These are phyloP conservation scores for Distichodus sexfasciatus DNA, from an alignment of 2,797 vertebrate species.

Conservation along the genomic window DNA sequence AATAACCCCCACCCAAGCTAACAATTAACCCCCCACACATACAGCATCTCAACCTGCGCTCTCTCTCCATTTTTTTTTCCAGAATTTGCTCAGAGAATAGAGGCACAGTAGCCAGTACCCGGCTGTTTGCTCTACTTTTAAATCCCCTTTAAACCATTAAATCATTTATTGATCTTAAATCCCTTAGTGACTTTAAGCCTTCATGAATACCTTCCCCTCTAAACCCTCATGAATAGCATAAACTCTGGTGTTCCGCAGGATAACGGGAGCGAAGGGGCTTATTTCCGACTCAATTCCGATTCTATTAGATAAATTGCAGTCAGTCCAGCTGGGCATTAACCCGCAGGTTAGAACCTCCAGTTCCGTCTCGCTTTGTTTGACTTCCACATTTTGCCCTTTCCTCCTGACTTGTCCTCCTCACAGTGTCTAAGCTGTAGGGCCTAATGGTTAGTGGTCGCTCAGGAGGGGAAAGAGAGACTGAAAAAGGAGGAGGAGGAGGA, in stretches of 20 bases:
- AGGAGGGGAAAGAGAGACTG: neutral
- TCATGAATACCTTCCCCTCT: constrained; percentile 16
- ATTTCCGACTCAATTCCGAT: constrained; percentile 24
- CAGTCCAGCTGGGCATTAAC: neutral
- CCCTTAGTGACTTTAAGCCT: constrained; percentile 26
- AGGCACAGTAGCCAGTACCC: neutral
- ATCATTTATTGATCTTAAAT: constrained; percentile 18
- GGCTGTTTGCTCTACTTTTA: neutral
- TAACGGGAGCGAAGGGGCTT: constrained; percentile 8
- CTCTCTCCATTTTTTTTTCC: neutral
- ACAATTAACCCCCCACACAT: too few species aligned
- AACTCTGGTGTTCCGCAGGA: constrained; percentile 7
- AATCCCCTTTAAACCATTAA: neutral
- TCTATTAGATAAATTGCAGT: neutral
- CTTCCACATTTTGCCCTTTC: neutral
- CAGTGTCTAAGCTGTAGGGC: neutral
- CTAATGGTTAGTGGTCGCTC: neutral
- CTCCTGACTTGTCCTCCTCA: neutral
- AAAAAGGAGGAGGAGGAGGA: neutral
- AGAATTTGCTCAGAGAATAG: neutral
- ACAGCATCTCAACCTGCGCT: too few species aligned
- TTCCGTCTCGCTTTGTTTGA: neutral
- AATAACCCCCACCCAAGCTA: too few species aligned
- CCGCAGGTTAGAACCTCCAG: neutral
- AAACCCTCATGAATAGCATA: constrained; percentile 32